Conservation (phyloP, 2,888 invertebrate genomes). For the Cylloceria caligata region DNA sequence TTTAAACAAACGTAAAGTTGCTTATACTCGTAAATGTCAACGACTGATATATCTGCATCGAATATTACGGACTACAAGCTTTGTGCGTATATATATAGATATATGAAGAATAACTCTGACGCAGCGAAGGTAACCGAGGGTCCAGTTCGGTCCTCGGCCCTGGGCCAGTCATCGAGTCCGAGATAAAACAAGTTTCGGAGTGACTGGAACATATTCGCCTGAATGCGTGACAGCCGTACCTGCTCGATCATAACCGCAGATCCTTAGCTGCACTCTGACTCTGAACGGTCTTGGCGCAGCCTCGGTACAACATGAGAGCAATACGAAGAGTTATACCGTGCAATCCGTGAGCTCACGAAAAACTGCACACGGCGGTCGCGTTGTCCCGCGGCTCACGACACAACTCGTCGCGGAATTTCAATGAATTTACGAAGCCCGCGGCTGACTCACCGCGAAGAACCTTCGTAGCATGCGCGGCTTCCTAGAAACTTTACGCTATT, state of each 20-base stretch:
- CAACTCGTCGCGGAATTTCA: slow-evolving; percentile 55
- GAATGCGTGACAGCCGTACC: slow-evolving; percentile 30
- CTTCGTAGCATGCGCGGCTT: slow-evolving; percentile 18
- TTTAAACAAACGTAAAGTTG: too few species aligned
- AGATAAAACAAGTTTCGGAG: slow-evolving; percentile 38
- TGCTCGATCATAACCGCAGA: slow-evolving; percentile 10
- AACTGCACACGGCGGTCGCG: slow-evolving; percentile 30
- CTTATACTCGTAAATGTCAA: too few species aligned
- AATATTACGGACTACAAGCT: too few species aligned
- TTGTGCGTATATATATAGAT: too few species aligned
- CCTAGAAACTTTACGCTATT: slow-evolving; percentile 49
- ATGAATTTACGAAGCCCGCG: slow-evolving; percentile 59
- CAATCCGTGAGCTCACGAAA: slow-evolving; percentile 25
- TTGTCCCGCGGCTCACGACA: slow-evolving; percentile 15
- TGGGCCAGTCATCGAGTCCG: background rate
- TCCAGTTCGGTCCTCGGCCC: background rate
- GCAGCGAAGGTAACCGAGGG: slow-evolving; percentile 12
- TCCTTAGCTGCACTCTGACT: slow-evolving; percentile 2
- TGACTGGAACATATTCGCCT: too few species aligned
- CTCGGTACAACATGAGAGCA: background rate
- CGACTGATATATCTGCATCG: too few species aligned
- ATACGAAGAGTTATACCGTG: slow-evolving; percentile 2
- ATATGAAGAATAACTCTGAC: background rate
- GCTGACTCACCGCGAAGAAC: slow-evolving; percentile 43
- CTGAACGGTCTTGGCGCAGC: background rate